A percentile compares a stretch with the other conserved stretches of the same genome.
Conservation (phyloP, 2,113 vertebrate genomes). For the Salvelinus namaycush region DNA sequence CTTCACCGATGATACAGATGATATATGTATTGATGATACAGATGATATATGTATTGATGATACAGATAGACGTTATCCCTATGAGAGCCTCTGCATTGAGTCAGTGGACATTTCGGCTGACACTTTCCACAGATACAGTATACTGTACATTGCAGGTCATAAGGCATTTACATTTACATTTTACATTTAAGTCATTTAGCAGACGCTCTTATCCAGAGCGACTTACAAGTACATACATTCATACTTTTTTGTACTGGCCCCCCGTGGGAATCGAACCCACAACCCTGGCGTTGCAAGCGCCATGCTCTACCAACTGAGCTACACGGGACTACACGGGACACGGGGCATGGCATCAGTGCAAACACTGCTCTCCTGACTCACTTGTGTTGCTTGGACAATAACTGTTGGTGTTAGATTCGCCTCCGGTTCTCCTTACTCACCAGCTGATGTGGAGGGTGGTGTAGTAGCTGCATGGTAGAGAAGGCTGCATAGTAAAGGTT, state of each 20-base stretch:
- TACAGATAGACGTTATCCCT: background rate
- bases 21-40: conserved; percentile 1
- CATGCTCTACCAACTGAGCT: too few relatives aligned
- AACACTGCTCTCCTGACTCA: background rate
- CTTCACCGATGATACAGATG: too few relatives aligned
- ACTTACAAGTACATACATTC: too few relatives aligned
- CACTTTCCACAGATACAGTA: background rate
- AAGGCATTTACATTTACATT: too few relatives aligned
- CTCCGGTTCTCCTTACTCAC: background rate
- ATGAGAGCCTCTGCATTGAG: conserved; percentile 14
- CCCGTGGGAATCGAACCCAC: too few relatives aligned
- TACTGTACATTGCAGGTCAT: background rate
- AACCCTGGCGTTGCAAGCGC: too few relatives aligned
- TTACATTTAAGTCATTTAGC: too few relatives aligned
- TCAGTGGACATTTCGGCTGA: conserved; percentile 11
- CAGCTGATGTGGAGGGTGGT: too few relatives aligned
- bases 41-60: conserved; percentile 5
- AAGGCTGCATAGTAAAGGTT: background rate
- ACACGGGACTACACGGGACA: too few relatives aligned
- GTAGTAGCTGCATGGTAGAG: background rate
- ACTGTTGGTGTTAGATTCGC: background rate
- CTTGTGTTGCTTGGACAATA: background rate
- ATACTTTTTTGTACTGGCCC: too few relatives aligned
- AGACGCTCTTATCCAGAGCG: too few relatives aligned
- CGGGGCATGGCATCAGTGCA: background rate